A percentile compares a stretch with the other conserved stretches of the same genome.
Conservation (phyloP, 2,113 vertebrate genomes). For the Proterorhinus semilunaris region DNA sequence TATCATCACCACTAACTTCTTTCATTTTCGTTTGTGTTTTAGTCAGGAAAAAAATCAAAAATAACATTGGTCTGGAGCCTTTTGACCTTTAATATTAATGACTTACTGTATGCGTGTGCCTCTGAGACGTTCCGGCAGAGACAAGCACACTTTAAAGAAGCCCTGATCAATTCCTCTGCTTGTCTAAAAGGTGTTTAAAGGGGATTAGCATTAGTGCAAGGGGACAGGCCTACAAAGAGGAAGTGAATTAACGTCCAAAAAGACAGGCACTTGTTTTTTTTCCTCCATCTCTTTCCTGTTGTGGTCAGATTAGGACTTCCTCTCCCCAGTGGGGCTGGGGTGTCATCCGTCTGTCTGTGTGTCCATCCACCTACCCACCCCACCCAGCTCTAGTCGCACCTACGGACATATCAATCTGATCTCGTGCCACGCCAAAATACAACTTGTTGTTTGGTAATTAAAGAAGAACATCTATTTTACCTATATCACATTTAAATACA, state of each 20-base stretch:
- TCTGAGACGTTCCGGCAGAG: background rate
- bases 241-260: slow-evolving; percentile 82
- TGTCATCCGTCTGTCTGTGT: slow-evolving; percentile 71
- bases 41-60: no score
- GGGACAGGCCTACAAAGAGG: slow-evolving; percentile 64
- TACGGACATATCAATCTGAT: slow-evolving; percentile 64
- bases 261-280: slow-evolving; percentile 77
- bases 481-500: no score
- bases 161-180: slow-evolving; percentile 31
- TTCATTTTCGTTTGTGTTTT: no score
- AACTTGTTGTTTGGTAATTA: background rate
- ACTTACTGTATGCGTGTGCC: slow-evolving; percentile 16
- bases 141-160: slow-evolving; percentile 14
- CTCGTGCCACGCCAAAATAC: slow-evolving; percentile 16
- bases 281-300: slow-evolving; percentile 79
- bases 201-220: slow-evolving; percentile 18
- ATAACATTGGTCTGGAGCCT: background rate
- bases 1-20: no score
- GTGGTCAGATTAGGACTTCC: slow-evolving; percentile 82
- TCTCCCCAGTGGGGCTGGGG: slow-evolving; percentile 75
- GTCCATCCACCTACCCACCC: slow-evolving; percentile 61
- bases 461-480: no score
- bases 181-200: slow-evolving; percentile 23
- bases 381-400: slow-evolving; percentile 36
- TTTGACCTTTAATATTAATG: slow-evolving; percentile 12